Evolutionary conservation across 2,113 vertebrate genomes (phyloP), one percentile per base, ranked within the genome.

Genomic region (Ochotona curzoniae): DNA sequence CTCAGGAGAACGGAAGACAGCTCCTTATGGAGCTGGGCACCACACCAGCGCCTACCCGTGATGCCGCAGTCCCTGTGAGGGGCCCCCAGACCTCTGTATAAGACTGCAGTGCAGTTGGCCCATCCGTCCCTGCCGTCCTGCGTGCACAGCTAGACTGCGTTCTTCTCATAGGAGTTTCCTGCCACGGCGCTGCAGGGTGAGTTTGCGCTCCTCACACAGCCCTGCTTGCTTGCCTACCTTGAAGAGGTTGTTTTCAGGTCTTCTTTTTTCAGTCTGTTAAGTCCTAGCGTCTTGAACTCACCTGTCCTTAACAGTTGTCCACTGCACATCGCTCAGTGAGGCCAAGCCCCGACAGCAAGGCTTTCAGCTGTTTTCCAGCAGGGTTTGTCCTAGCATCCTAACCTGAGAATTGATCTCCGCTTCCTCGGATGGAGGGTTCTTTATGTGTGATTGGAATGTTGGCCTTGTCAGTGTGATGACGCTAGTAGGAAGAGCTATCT

Each of bases 321-420:
- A 35, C 74, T 83, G 54, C 18, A 82, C 89, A 38, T 60, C 17
- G 74, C 25, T n/a, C 38, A 49, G 61, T 20, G 60, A 64, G 87
- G 47, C 70, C 79, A 73, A 70, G 18, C 6, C 38, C 38, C 38
- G 38, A 44, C 38, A 44, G 38, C 6, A 44, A 44, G 61, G 20
- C 82, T 74, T 67, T 63, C 91, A 75, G 28, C 79, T 11, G 21
- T 91, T 83, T 94, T 69, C 23, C 26, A 86, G 23, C 23, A 74
- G 8, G 70, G 15, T 87, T 91, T 73, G 15, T 67, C 76, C 20
- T 51, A 13, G 6, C 66, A 51, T 78, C 35, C 47, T 76, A 75
- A 88, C 7, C 83, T 4, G 30, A 80, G 38, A 76, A 66, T 61
- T 82, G 35, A 92, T 73, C 54, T 86, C 79, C 28, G 26, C 30